Evolutionary conservation across 1,140 invertebrate species (phyloP).

Genomic region (Lerema accius): DNA sequence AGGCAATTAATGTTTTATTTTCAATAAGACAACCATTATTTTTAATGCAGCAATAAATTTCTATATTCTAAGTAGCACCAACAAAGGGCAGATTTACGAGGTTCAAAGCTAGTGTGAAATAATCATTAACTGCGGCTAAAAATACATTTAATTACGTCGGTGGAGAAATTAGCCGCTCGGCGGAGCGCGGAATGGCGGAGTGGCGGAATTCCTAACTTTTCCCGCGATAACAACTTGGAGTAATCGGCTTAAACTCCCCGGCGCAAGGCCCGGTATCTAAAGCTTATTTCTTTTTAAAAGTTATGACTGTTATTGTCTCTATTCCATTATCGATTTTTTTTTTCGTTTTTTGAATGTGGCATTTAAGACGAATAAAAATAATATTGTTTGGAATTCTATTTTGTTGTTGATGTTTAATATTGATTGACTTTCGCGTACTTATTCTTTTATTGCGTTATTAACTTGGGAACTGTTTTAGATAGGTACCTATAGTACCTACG

Average conservation of each 20-base stretch:
- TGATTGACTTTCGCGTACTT: too few relatives aligned
- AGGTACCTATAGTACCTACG: too few relatives aligned
- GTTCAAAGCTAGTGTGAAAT: slow-evolving; percentile 23
- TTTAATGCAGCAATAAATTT: too few relatives aligned
- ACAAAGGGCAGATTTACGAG: slow-evolving; percentile 6
- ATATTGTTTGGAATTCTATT: too few relatives aligned
- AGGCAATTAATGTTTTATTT: too few relatives aligned
- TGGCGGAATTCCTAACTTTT: slow-evolving; percentile 43
- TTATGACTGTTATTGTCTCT: slow-evolving; percentile 1
- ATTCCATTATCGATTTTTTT: too few relatives aligned
- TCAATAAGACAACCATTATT: too few relatives aligned
- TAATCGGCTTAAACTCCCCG: slow-evolving; percentile 49
- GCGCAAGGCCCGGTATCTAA: slow-evolving; percentile 11
- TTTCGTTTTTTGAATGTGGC: too few relatives aligned
- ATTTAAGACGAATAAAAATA: too few relatives aligned
- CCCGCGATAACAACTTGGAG: slow-evolving; percentile 42
- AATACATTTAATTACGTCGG: slow-evolving; percentile 30
- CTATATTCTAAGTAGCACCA: neutral
- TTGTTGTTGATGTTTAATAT: too few relatives aligned
- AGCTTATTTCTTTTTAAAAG: neutral
- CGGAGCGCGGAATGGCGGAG: slow-evolving; percentile 38
- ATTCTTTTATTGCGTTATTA: too few relatives aligned
- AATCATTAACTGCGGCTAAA: slow-evolving; percentile 29
- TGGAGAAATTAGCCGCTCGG: slow-evolving; percentile 28
- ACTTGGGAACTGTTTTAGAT: too few relatives aligned